Percentiles rank a stretch among this genome's conserved stretches.
These are phyloP conservation scores for Parambassis ranga DNA, from an alignment of 2,797 vertebrate genomes.

Conservation along the genomic window DNA sequence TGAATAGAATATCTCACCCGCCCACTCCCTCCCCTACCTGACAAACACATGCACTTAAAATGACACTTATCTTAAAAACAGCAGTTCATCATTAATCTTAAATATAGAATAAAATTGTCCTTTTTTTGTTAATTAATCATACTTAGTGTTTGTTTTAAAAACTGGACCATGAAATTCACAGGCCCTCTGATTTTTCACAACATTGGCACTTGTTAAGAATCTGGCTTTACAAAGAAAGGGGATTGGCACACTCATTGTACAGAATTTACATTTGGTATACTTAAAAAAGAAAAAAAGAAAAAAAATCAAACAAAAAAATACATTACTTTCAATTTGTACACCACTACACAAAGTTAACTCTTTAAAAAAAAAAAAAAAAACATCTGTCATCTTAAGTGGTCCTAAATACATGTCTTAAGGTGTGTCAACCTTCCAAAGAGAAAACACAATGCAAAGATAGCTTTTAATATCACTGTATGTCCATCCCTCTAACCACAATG, in stretches of 20 bases:
- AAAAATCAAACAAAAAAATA: constrained; percentile 66
- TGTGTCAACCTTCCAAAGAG: constrained; percentile 64
- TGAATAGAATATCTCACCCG: constrained; percentile 71
- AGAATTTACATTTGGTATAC: constrained; percentile 86
- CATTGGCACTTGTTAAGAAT: constrained; percentile 90
- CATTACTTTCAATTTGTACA: constrained; percentile 83
- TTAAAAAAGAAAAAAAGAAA: constrained; percentile 66
- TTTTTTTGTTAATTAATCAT: constrained; percentile 74
- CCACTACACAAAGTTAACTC: constrained; percentile 76
- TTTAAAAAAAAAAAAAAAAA: constrained; percentile 40
- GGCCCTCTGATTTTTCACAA: constrained; percentile 84
- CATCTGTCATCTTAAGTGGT: constrained; percentile 71
- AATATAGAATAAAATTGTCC: constrained; percentile 81
- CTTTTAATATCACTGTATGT: constrained; percentile 71
- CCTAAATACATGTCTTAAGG: constrained; percentile 70
- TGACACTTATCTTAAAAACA: constrained; percentile 85
- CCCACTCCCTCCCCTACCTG: constrained; percentile 70
- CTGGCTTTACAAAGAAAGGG: constrained; percentile 86
- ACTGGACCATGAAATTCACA: constrained; percentile 84
- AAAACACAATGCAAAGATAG: constrained; percentile 56
- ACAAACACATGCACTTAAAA: constrained; percentile 90
- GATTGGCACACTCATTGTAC: constrained; percentile 90
- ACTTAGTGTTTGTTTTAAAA: constrained; percentile 86
- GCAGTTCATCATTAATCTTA: constrained; percentile 82
- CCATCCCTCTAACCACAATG: constrained; percentile 66